A percentile compares a stretch with the other conserved stretches of the same genome.
Conservation (phyloP, 2,888 invertebrate genomes). For the Crossocerus cetratus region DNA sequence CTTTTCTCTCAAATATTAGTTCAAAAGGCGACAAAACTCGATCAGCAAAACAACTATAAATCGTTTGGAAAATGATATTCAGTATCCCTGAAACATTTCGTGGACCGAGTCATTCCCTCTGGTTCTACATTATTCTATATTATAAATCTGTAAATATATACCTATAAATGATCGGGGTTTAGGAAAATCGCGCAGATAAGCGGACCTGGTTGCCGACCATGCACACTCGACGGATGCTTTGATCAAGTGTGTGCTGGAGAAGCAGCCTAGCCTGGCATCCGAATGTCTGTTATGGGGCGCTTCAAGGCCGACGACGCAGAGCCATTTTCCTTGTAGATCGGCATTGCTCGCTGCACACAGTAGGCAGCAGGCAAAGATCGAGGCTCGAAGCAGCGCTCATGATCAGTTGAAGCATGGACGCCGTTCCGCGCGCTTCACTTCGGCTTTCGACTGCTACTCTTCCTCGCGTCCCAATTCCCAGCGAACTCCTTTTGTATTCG, state of each 20-base stretch:
- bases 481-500: not conserved
- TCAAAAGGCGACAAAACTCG: no score
- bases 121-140: no score
- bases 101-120: no score
- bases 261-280: not conserved
- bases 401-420: conserved; percentile 37
- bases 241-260: conserved; percentile 2
- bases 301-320: conserved; percentile 34
- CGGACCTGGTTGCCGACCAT: no score
- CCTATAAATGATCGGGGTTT: no score
- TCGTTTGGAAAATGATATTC: no score
- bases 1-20: no score
- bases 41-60: no score
- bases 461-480: not conserved
- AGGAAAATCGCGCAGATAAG: no score
- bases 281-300: conserved; percentile 14
- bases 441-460: not conserved
- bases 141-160: no score
- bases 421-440: conserved; percentile 26
- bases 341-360: conserved; percentile 6
- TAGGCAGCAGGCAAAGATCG: conserved; percentile 43
- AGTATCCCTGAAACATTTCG: no score
- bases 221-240: no score
- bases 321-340: conserved; percentile 33
- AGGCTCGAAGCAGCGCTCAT: conserved; percentile 13